Conservation (phyloP, 2,888 invertebrate genomes). For the Argyresthia albistria region DNA sequence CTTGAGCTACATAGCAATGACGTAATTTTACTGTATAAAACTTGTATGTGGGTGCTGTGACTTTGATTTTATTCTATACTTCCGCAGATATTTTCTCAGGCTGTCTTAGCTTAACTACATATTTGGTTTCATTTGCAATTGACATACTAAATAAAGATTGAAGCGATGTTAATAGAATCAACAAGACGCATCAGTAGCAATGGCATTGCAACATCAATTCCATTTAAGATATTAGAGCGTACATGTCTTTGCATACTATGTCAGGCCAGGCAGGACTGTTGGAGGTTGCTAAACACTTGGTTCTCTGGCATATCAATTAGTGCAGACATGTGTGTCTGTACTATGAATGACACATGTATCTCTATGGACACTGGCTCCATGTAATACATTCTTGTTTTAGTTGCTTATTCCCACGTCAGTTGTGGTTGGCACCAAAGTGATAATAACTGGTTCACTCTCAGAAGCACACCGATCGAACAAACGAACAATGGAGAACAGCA, state of each 20-base stretch:
- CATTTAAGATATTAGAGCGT: background rate
- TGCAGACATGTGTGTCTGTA: slow-evolving; percentile 10
- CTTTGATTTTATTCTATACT: background rate
- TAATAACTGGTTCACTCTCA: no score
- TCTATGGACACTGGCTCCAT: no score
- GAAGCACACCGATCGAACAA: no score
- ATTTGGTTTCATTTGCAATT: no score
- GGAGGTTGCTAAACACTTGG: slow-evolving; percentile 35
- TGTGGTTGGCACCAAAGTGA: no score
- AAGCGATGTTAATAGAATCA: no score
- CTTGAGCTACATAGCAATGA: background rate
- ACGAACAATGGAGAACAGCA: no score
- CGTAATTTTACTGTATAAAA: background rate
- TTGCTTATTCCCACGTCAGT: no score
- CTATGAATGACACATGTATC: no score
- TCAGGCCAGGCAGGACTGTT: slow-evolving; percentile 23
- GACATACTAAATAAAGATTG: no score
- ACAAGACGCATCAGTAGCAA: background rate
- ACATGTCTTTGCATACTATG: background rate
- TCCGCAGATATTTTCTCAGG: no score
- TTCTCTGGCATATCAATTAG: slow-evolving; percentile 50
- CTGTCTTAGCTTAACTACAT: background rate
- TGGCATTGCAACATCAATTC: background rate
- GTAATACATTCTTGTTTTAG: no score
- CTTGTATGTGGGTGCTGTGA: background rate